Evolutionary conservation across 2,888 invertebrate species (phyloP), one percentile per base, ranked within the genome.

Genomic region (Synergus gifuensis): DNA sequence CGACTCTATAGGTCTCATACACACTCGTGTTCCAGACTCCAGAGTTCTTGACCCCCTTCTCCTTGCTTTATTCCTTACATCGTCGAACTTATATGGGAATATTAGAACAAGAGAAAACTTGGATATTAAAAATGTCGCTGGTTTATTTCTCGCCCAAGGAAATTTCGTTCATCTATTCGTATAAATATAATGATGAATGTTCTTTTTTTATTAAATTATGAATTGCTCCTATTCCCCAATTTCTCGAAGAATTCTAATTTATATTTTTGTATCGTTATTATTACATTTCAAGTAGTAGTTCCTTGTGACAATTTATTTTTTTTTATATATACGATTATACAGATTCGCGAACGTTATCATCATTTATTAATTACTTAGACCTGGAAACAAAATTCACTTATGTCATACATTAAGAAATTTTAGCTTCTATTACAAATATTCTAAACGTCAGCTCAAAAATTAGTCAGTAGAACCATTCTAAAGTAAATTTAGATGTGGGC

Each of bases 1-100:
- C 82, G 84, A 83, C 80, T 76, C 63, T 73, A 49, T 69, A 49
- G 46, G 28, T 49, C 49, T 54, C n/a, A 73, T 54, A 49, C 73
- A 73, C 69, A 73, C 49, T 73, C 73, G n/a, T 54, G 54, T 73
- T 73, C 36, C 22, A 40, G 69, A 36, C 69, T 54, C 28, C 22
- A 54, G 49, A 54, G 46, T 73, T 73, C 46, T 49, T 49, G 73
- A 54, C 54, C 54, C 44, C 46, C 49, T 49, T 49, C 49, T 36
- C 18, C 60, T 60, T 12, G 16, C 49, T 28, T 60, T 60, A 28
- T 60, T 60, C 22, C 60, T 73, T 18, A 18, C 66, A 66, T 40
- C 73, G 49, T 46, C 54, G 14, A 67, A 67, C 44, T 67, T 12
- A 67, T 67, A 67, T 44, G 44, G 14, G 44, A 44, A 67, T 67